Evolutionary conservation across 1,140 invertebrate genomes (phyloP).

Genomic region (Drosophila ogumai): DNA sequence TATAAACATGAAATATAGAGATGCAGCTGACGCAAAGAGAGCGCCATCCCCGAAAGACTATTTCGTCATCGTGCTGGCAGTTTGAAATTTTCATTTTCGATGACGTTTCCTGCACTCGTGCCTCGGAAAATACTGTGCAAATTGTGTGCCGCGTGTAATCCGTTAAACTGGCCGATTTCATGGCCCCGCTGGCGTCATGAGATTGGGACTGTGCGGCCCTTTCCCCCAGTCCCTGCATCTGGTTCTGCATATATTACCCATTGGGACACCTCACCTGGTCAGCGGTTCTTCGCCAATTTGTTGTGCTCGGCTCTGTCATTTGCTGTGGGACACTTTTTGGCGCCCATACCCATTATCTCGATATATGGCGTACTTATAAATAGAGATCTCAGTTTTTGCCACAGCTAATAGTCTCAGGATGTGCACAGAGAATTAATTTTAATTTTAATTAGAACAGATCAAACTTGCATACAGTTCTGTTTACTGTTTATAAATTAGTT

Average conservation of each 20-base stretch:
- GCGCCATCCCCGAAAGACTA: slow-evolving; percentile 26
- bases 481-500: neutral
- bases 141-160: slow-evolving; percentile 38
- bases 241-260: slow-evolving; percentile 17
- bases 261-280: slow-evolving; percentile 50
- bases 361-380: slow-evolving; percentile 27
- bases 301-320: slow-evolving; percentile 55
- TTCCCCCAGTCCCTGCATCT: neutral
- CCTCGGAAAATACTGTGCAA: slow-evolving; percentile 35
- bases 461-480: neutral
- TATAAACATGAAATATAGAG: slow-evolving; percentile 15
- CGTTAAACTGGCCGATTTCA: slow-evolving; percentile 65
- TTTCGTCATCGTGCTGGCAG: slow-evolving; percentile 18
- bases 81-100: slow-evolving; percentile 16
- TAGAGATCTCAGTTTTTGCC: slow-evolving; percentile 35
- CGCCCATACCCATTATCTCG: slow-evolving; percentile 29
- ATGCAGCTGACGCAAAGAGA: slow-evolving; percentile 60
- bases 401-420: slow-evolving; percentile 4
- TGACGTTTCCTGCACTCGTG: slow-evolving; percentile 55
- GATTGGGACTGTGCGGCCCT: slow-evolving; percentile 1
- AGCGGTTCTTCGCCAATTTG: slow-evolving; percentile 45
- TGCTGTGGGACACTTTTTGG: slow-evolving; percentile 40
- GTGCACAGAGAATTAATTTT: slow-evolving; percentile 10
- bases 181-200: slow-evolving; percentile 68
- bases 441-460: neutral